Evolutionary conservation across 2,888 invertebrate genomes (phyloP).

Genomic region (Poecilobothrus nobilitatus): DNA sequence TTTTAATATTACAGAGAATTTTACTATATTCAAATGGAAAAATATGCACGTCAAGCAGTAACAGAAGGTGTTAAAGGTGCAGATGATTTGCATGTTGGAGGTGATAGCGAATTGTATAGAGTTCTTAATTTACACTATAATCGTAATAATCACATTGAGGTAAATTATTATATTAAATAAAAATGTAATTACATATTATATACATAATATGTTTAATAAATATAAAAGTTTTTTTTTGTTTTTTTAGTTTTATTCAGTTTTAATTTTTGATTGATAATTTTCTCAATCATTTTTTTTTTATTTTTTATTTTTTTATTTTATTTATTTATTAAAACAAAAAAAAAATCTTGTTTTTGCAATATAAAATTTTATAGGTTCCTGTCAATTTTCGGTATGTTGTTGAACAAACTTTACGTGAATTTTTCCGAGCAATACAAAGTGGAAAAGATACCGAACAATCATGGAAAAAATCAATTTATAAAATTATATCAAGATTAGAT

Average conservation of each 20-base stretch:
- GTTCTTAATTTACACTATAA: slow-evolving; percentile 98
- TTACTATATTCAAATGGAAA: slow-evolving; percentile 99
- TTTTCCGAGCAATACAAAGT: slow-evolving; percentile 95
- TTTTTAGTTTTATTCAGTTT: not conserved
- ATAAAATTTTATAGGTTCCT: slow-evolving; percentile 67
- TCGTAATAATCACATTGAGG: slow-evolving; percentile 63
- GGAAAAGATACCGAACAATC: slow-evolving; percentile 97
- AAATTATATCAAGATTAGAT: slow-evolving; percentile 97
- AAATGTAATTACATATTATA: slow-evolving; percentile 5
- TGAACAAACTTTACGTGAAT: slow-evolving; percentile 95
- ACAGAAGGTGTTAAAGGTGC: slow-evolving; percentile 90
- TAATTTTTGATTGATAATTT: slow-evolving; percentile 9
- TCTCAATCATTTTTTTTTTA: not conserved
- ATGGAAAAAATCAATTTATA: slow-evolving; percentile 99
- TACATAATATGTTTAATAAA: not conserved
- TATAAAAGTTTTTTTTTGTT: not conserved
- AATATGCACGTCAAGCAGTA: slow-evolving; percentile 96
- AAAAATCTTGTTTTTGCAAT: slow-evolving; percentile 14
- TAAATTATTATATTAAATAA: slow-evolving; percentile 28
- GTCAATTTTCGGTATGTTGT: slow-evolving; percentile 94
- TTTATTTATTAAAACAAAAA: slow-evolving; percentile 16
- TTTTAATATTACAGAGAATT: slow-evolving; percentile 74
- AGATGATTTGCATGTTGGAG: slow-evolving; percentile 88
- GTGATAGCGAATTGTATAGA: slow-evolving; percentile 94
- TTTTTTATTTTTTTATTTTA: not conserved